Evolutionary conservation across 2,113 vertebrate species (phyloP).

Genomic region (Zosterops borbonicus): DNA sequence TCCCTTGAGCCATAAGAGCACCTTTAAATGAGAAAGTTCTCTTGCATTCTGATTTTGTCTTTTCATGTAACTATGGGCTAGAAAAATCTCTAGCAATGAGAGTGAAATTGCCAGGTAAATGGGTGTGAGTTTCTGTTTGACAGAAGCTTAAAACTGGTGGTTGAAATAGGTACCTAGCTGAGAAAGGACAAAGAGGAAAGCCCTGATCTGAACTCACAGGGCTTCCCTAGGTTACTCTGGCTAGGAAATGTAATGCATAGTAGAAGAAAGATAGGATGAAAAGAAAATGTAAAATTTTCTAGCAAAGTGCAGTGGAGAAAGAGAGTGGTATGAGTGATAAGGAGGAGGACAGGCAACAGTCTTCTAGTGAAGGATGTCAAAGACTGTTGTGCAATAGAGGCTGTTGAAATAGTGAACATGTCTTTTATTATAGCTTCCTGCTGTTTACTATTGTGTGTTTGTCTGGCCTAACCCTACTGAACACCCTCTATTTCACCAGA

Average conservation of each 20-base stretch:
- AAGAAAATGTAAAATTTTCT: background rate
- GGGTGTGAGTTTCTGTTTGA: background rate
- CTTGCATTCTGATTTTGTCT: background rate
- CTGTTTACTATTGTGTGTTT: background rate
- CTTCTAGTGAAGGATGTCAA: background rate
- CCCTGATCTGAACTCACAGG: background rate
- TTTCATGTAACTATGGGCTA: background rate
- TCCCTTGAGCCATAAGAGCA: background rate
- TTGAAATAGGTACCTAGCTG: background rate
- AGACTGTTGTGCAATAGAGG: background rate
- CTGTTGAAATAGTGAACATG: background rate
- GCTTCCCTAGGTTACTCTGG: background rate
- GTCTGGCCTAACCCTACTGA: background rate
- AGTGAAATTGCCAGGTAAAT: background rate
- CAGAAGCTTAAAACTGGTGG: background rate
- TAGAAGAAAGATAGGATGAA: background rate
- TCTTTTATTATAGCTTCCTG: background rate
- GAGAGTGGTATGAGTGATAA: background rate
- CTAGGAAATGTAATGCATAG: background rate
- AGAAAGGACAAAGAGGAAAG: background rate
- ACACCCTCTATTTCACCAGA: background rate
- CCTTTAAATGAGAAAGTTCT: conserved; percentile 36
- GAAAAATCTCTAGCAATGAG: background rate
- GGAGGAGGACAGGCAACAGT: background rate
- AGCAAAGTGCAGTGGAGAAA: background rate